Base-by-base conservation (phyloP, 1,140 invertebrate species). In the Temnothorax nylanderi region DNA sequence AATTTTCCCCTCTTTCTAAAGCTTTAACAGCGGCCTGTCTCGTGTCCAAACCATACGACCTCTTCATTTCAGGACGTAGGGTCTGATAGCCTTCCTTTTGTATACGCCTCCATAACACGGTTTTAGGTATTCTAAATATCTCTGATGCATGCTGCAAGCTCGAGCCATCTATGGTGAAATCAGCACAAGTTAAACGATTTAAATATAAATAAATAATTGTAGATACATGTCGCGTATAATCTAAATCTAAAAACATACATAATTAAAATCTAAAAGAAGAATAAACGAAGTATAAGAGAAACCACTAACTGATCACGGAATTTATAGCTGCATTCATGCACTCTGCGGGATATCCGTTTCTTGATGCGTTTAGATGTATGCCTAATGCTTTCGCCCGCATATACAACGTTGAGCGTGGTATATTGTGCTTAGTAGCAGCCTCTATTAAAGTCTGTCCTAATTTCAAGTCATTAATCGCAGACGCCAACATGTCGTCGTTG, bases 61-160 rank as follows among this genome's bases (percentile, higher is more conserved):
- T 95, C 64, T 95, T 95, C 89, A 93, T 92, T 82, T 96, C 96
- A 0, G 93, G 90, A 47, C 95, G 94, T 13, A 93, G 72, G 49
- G 93, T 93, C 81, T 93, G 89, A 87, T 93, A 95, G 0, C 94
- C 94, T 86, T 95, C 94, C 72, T 96, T 96, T 86, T 96, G 96
- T 69, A 96, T 96, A 75, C 96, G 92, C 77, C 96, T 93, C 96
- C 96, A 97, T 32, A 97, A 91, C 3, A 97, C 96, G 13, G 96
- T 97, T 93, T 97, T 97, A 16, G 96, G 96, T 88, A 97, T 96
- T 71, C 95, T 94, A 81, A 93, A 96, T 80, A 95, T 95, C 90
- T 95, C 95, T 37, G 95, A 93, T 32, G 96, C 95, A 76, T 95
- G 93, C 87, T 96, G 95, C 41, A 96, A 91, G 82, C 95, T 96